Evolutionary conservation across 2,888 invertebrate genomes (phyloP).

Genomic region (Rhingia rostrata): DNA sequence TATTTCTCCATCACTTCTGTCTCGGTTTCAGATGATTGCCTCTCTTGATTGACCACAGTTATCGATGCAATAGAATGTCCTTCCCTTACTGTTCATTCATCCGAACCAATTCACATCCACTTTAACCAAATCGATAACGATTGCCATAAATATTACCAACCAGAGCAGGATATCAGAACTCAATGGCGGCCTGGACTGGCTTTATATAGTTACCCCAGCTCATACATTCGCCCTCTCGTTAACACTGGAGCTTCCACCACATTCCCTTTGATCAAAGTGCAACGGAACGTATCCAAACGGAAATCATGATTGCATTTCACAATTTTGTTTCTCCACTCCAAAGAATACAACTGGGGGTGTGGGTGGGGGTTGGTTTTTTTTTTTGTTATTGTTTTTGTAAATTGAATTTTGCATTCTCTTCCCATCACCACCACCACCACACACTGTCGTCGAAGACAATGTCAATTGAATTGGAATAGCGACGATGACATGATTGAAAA

Average conservation of each 20-base stretch:
- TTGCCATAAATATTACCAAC: slow-evolving; percentile 26
- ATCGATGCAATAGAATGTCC: slow-evolving; percentile 13
- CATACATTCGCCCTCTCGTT: not conserved
- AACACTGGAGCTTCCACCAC: not conserved
- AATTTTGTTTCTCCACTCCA: not conserved
- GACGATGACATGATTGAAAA: not conserved
- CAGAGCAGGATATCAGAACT: slow-evolving; percentile 2
- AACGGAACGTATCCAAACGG: slow-evolving; percentile 25
- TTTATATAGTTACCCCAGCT: not conserved
- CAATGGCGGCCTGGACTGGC: not conserved
- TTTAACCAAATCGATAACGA: slow-evolving; percentile 28
- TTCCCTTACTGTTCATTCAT: slow-evolving; percentile 2
- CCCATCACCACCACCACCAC: not conserved
- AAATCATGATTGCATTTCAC: slow-evolving; percentile 43
- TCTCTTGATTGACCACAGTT: slow-evolving; percentile 19
- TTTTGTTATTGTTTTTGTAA: not conserved
- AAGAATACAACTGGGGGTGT: too few species aligned
- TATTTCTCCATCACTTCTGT: not conserved
- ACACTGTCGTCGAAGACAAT: not conserved
- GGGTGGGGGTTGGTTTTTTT: not conserved
- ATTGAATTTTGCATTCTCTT: not conserved
- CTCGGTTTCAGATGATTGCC: not conserved
- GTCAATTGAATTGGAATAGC: not conserved
- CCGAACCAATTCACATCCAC: slow-evolving; percentile 30
- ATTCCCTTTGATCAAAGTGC: not conserved